Evolutionary conservation across 2,888 invertebrate species (phyloP).

Genomic region (Agrotis exclamationis): DNA sequence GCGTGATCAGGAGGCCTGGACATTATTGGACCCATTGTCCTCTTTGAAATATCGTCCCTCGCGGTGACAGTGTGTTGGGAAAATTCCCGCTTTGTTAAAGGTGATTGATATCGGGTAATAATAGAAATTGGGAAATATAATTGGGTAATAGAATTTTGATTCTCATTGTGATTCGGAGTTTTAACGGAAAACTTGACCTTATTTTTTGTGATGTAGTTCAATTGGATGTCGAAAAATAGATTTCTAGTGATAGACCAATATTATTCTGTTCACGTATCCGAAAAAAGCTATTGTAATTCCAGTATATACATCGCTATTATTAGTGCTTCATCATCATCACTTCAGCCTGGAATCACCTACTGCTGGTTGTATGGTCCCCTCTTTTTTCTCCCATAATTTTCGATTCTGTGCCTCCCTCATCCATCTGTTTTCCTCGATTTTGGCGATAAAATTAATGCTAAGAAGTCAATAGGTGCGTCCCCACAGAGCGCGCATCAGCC

Average conservation of each 20-base stretch:
- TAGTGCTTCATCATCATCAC: too few species aligned
- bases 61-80: conserved; percentile 60
- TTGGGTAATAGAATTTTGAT: conserved; percentile 41
- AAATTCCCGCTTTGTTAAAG: conserved; percentile 61
- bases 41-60: conserved; percentile 63
- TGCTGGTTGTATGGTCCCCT: too few species aligned
- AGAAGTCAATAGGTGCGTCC: too few species aligned
- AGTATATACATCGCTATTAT: too few species aligned
- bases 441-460: neutral
- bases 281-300: too few species aligned
- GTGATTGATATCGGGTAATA: conserved; percentile 59
- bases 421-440: too few species aligned
- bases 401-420: too few species aligned
- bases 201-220: neutral
- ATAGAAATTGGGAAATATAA: conserved; percentile 40
- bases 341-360: too few species aligned
- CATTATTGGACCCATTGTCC: conserved; percentile 58
- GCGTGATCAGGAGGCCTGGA: conserved; percentile 57
- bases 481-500: too few species aligned
- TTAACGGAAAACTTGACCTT: neutral
- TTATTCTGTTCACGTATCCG: neutral
- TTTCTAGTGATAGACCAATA: neutral
- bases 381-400: too few species aligned
- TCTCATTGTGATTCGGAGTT: conserved; percentile 35
- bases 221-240: neutral